Conservation (phyloP, 2,113 vertebrate genomes). For the Ictalurus furcatus region DNA sequence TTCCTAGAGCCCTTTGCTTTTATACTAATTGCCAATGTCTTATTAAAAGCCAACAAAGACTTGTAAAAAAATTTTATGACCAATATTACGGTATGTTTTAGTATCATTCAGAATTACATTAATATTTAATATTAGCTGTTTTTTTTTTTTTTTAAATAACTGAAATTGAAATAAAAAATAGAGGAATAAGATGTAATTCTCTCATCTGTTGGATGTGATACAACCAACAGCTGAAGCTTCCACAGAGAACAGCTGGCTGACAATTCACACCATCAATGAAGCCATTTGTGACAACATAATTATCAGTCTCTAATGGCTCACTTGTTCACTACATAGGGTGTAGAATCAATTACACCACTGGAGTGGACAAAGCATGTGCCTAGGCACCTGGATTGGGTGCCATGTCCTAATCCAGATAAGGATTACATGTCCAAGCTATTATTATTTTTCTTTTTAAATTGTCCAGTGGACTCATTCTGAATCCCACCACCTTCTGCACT, state of each 20-base stretch:
- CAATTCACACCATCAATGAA: constrained; percentile 11
- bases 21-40: not conserved
- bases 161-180: not conserved
- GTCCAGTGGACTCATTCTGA: not conserved
- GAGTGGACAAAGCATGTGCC: not conserved
- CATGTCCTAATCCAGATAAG: too few relatives aligned
- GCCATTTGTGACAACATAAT: constrained; percentile 27
- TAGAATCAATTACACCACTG: constrained; percentile 45
- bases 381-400: not conserved
- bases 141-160: not conserved
- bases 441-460: not conserved
- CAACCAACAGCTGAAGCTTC: constrained; percentile 10
- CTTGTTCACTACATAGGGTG: constrained; percentile 5
- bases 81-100: not conserved
- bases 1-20: not conserved
- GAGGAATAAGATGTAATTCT: not conserved
- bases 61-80: not conserved
- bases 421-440: not conserved
- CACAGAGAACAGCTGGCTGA: constrained; percentile 29
- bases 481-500: not conserved
- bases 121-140: not conserved
- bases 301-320: constrained; percentile 14
- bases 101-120: not conserved
- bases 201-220: constrained; percentile 1
- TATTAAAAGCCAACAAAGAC: not conserved